Conservation (phyloP, 1,140 invertebrate species). For the Hirudo medicinalis region DNA sequence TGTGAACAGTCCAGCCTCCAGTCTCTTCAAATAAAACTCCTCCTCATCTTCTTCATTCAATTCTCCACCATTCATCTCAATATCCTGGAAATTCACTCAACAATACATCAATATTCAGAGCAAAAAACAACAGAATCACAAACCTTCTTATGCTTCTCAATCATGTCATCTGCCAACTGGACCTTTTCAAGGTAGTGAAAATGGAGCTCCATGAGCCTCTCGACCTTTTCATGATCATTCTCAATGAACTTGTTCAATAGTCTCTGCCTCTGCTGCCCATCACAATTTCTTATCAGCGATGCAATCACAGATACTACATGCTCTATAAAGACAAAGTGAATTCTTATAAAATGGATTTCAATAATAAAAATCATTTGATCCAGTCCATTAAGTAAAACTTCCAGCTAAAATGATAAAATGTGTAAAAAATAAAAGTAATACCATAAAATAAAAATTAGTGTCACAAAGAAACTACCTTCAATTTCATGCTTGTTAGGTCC, state of each 20-base stretch:
- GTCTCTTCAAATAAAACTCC: conserved; percentile 67
- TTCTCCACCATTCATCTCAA: conserved; percentile 27
- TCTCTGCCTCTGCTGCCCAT: conserved; percentile 72
- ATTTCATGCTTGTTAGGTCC: conserved; percentile 75
- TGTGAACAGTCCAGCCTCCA: conserved; percentile 86
- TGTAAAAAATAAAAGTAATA: conserved; percentile 5
- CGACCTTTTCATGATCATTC: conserved; percentile 96
- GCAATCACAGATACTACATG: conserved; percentile 87
- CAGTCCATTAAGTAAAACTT: neutral
- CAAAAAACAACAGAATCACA: conserved; percentile 17
- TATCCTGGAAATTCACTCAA: neutral
- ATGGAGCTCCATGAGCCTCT: conserved; percentile 84
- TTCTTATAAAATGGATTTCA: neutral
- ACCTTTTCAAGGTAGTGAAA: conserved; percentile 94
- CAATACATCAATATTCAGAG: neutral
- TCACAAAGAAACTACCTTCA: conserved; percentile 52
- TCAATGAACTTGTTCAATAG: conserved; percentile 90
- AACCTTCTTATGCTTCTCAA: conserved; percentile 49
- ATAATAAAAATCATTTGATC: too few relatives aligned
- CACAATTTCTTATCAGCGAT: conserved; percentile 79
- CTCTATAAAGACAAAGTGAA: conserved; percentile 52
- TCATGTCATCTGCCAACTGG: conserved; percentile 63
- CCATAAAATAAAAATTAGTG: conserved; percentile 11
- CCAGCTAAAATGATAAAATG: too few relatives aligned
- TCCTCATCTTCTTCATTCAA: conserved; percentile 55